Evolutionary conservation across 2,888 invertebrate genomes (phyloP).

Genomic region (Drosophila melanosoma): DNA sequence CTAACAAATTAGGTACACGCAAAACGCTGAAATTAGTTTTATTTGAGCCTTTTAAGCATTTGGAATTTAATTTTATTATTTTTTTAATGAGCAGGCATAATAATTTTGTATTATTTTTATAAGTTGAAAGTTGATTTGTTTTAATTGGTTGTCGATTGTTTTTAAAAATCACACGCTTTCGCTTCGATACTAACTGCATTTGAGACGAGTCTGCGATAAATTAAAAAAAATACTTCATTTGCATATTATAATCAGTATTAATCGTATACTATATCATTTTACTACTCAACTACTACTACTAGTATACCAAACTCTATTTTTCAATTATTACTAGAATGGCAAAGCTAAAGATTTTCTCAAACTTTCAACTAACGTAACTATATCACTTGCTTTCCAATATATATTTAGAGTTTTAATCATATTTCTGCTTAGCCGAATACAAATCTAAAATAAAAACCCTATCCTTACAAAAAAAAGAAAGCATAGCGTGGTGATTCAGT

Average conservation of each 20-base stretch:
- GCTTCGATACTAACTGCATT: constrained; percentile 78
- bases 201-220: constrained; percentile 56
- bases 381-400: constrained; percentile 35
- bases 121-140: not conserved
- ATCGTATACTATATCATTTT: constrained; percentile 37
- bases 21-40: constrained; percentile 20
- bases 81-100: constrained; percentile 32
- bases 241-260: constrained; percentile 52
- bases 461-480: constrained; percentile 20
- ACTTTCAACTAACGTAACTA: constrained; percentile 39
- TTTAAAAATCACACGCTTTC: constrained; percentile 69
- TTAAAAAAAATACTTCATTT: constrained; percentile 40
- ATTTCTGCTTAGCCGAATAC: constrained; percentile 27
- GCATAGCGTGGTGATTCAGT: constrained; percentile 63
- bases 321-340: constrained; percentile 48
- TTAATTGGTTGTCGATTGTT: constrained; percentile 13
- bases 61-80: not conserved
- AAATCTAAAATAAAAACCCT: not conserved
- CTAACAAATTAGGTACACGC: constrained; percentile 51
- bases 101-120: not conserved
- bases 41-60: constrained; percentile 20
- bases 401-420: constrained; percentile 42
- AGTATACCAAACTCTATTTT: constrained; percentile 43
- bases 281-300: constrained; percentile 25
- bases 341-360: constrained; percentile 25